Evolutionary conservation across 1,140 invertebrate genomes (phyloP), one percentile per base, ranked within the genome.

Genomic region (Drosophila subpulchrella): DNA sequence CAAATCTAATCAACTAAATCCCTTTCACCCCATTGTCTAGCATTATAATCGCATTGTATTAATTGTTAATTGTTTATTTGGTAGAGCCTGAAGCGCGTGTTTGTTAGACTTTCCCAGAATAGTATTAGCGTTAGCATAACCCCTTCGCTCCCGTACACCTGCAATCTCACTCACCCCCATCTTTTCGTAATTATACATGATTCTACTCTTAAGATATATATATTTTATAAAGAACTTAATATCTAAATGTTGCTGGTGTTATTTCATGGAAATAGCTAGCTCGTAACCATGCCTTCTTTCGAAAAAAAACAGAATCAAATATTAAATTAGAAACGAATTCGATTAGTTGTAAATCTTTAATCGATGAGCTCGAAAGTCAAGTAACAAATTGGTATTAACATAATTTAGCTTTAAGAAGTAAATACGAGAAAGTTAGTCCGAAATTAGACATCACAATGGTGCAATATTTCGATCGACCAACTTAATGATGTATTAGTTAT

Each of bases 211-310:
- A 67, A 56, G 65, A 20, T 58, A 61, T 55, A 47, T 58, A 55
- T 73, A 47, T 50, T 57, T 74, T 56, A 51, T 65, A 58, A 15
- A 57, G 15, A 34, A 66, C 41, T 55, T 59, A 54, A 57, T 62
- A 51, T 67, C 47, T 84, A 63, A 48, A 50, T 81, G 60, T 81
- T 70, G 81, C 61, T 84, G 68, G 65, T 72, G 68, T 68, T 70
- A 79, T 88, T 89, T 88, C 83, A 66, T 72, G 84, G 84, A 88
- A 88, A 89, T 88, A 76, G 78, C 76, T 78, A 68, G 75, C 51
- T 41, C 71, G 57, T 65, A 48, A 61, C 46, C 53, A 80, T 79
- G 76, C 83, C 84, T 89, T 88, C 66, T 71, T 54, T 60, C 76
- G 41, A 57, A 78, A 75, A 66, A 60, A 50, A 50, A 63, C 47